A percentile compares a stretch with the other conserved stretches of the same genome.
These are phyloP conservation scores for Hypotaenidia okinawae DNA, from an alignment of 2,797 vertebrate genomes.

Conservation along the genomic window DNA sequence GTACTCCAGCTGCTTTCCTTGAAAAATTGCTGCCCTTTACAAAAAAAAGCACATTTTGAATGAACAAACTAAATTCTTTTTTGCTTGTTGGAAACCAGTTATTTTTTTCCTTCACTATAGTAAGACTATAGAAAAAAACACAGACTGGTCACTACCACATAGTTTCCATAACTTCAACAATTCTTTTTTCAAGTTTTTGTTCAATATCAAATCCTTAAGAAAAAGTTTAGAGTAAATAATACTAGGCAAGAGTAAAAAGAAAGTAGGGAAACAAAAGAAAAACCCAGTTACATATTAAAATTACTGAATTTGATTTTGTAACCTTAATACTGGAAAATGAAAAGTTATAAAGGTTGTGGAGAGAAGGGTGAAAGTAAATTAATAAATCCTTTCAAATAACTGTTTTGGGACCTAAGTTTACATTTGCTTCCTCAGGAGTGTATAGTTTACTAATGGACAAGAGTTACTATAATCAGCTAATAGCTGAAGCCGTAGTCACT, in stretches of 20 bases:
- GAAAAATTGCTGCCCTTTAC: background rate
- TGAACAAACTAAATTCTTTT: background rate
- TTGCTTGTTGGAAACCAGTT: background rate
- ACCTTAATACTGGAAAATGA: background rate
- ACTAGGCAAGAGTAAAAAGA: background rate
- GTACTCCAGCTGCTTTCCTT: background rate
- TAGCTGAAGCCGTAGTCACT: background rate
- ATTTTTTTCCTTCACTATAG: background rate
- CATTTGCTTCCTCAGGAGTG: background rate
- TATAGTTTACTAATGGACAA: background rate
- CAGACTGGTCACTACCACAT: background rate
- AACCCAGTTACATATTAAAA: background rate
- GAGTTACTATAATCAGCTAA: background rate
- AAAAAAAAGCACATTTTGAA: background rate
- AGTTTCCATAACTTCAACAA: background rate
- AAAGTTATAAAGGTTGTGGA: background rate
- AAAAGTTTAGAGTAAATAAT: background rate
- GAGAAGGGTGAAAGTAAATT: background rate
- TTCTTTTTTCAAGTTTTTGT: background rate
- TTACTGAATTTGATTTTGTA: background rate
- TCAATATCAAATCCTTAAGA: background rate
- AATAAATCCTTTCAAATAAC: background rate
- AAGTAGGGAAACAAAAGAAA: background rate
- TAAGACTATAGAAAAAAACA: background rate
- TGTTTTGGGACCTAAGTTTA: background rate